Evolutionary conservation across 1,140 invertebrate species (phyloP).

Genomic region (Chelonus insularis): DNA sequence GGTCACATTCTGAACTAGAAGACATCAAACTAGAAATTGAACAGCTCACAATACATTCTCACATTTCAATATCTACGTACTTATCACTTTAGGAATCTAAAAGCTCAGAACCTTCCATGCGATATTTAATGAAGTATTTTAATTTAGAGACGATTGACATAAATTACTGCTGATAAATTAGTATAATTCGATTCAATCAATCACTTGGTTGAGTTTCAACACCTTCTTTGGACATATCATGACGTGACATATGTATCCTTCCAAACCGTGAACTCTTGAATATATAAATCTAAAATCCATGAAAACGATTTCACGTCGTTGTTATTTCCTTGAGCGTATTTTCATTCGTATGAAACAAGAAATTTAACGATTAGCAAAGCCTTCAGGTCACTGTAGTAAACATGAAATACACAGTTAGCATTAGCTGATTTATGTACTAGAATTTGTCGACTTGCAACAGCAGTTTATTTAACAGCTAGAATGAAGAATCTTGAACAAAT

Average conservation of each 20-base stretch:
- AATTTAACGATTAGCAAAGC: conserved; percentile 76
- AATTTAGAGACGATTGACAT: conserved; percentile 88
- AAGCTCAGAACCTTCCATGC: conserved; percentile 66
- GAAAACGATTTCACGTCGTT: conserved; percentile 80
- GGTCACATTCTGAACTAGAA: conserved; percentile 79
- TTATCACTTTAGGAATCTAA: conserved; percentile 83
- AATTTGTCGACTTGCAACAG: conserved; percentile 82
- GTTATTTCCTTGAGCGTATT: conserved; percentile 84
- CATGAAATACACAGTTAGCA: conserved; percentile 80
- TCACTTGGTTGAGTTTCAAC: conserved; percentile 82
- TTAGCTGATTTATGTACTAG: conserved; percentile 88
- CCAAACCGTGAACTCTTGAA: conserved; percentile 77
- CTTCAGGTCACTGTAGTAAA: conserved; percentile 81
- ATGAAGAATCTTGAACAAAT: conserved; percentile 90
- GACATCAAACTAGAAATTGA: conserved; percentile 88
- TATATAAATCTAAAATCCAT: conserved; percentile 78
- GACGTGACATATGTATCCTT: conserved; percentile 79
- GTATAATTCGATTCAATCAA: conserved; percentile 92
- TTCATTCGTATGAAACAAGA: conserved; percentile 82
- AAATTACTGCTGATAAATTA: conserved; percentile 88
- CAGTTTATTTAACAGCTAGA: conserved; percentile 85
- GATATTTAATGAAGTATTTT: conserved; percentile 77
- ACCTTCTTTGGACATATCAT: conserved; percentile 87
- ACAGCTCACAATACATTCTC: conserved; percentile 81
- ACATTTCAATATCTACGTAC: conserved; percentile 80